phyloP scores from a whole-genome alignment of 1,140 invertebrate genomes.

The Meloidogyne floridensis region DNA sequence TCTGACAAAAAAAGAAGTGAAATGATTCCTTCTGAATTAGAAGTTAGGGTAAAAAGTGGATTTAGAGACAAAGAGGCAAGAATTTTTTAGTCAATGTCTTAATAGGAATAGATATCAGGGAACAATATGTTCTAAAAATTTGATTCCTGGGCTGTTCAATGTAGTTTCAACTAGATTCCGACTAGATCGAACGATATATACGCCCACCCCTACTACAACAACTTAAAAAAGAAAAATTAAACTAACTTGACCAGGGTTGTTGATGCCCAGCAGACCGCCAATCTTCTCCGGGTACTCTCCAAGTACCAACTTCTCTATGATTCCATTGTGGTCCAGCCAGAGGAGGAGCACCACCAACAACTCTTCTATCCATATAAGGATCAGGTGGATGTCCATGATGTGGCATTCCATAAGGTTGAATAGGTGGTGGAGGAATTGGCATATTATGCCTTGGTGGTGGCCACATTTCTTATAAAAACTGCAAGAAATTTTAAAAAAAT shows the following conservation, averaged over 20 bases:
- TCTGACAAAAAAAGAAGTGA: constrained; percentile 11
- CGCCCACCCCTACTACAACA: too few relatives aligned
- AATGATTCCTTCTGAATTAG: background rate
- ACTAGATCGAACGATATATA: background rate
- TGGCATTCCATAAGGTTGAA: background rate
- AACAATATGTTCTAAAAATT: too few relatives aligned
- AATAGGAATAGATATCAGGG: too few relatives aligned
- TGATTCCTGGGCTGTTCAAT: too few relatives aligned
- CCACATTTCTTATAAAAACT: background rate
- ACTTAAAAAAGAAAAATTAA: background rate
- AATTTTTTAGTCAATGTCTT: too few relatives aligned
- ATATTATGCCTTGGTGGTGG: background rate
- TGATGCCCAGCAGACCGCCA: background rate
- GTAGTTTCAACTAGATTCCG: too few relatives aligned
- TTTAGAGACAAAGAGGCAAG: too few relatives aligned
- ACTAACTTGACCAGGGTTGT: constrained; percentile 15
- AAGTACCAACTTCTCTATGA: background rate
- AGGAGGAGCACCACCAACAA: background rate
- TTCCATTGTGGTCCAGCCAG: constrained; percentile 1
- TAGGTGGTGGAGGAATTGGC: background rate
- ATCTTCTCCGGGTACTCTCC: constrained; percentile 11
- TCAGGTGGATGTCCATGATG: constrained; percentile 3
- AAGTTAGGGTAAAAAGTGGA: background rate
- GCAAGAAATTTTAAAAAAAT: too few relatives aligned
- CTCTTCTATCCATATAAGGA: background rate